These are phyloP conservation scores for Orussus abietinus DNA, from an alignment of 1,140 invertebrate species.

Conservation along the genomic window DNA sequence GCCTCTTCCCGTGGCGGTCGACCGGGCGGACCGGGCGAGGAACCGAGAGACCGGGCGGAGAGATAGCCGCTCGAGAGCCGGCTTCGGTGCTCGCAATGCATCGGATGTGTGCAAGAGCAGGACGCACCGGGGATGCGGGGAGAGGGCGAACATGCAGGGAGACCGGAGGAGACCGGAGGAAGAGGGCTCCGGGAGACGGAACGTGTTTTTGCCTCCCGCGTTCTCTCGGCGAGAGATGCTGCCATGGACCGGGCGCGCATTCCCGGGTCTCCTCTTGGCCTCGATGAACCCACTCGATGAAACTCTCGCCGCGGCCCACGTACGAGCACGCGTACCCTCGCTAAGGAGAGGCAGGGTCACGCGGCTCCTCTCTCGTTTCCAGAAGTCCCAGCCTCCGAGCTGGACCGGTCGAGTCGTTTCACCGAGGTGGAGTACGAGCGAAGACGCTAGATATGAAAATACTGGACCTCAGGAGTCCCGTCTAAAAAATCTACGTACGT, in stretches of 20 bases:
- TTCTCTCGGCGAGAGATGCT: slow-evolving; percentile 17
- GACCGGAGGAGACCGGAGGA: slow-evolving; percentile 5
- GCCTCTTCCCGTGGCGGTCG: background rate
- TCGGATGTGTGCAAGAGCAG: too few relatives aligned
- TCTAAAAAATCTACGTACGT: too few relatives aligned
- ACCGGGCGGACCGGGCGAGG: background rate
- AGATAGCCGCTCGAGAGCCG: background rate
- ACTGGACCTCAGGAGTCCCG: too few relatives aligned
- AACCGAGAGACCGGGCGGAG: slow-evolving; percentile 1
- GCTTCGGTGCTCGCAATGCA: too few relatives aligned
- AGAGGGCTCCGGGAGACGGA: slow-evolving; percentile 26
- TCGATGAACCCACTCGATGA: slow-evolving; percentile 50
- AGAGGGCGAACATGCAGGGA: slow-evolving; percentile 5
- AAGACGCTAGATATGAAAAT: too few relatives aligned
- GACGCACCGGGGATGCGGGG: too few relatives aligned
- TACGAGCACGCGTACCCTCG: too few relatives aligned
- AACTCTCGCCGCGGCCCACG: slow-evolving; percentile 38
- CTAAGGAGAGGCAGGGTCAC: too few relatives aligned
- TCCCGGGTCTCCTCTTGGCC: slow-evolving; percentile 40
- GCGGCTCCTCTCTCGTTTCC: too few relatives aligned
- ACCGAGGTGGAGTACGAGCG: too few relatives aligned
- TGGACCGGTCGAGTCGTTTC: too few relatives aligned
- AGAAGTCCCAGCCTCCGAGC: too few relatives aligned
- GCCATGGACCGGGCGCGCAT: slow-evolving; percentile 38
- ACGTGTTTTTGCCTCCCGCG: slow-evolving; percentile 41